phyloP scores from a whole-genome alignment of 2,113 vertebrate genomes.

The Sinocyclocheilus rhinocerous region DNA sequence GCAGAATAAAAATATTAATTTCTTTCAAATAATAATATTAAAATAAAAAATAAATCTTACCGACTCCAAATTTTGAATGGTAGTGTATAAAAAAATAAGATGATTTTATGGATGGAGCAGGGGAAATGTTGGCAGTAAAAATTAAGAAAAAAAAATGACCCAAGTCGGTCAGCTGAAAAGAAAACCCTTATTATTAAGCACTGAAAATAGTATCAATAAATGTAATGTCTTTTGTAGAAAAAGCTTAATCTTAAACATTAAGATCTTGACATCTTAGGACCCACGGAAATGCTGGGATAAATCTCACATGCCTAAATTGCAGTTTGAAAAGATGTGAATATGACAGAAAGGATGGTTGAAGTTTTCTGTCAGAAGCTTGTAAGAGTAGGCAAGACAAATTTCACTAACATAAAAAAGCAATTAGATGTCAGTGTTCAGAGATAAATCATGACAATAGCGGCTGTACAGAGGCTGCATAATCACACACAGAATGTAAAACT shows the following conservation, averaged over 20 bases:
- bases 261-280: background rate
- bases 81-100: background rate
- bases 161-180: background rate
- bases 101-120: background rate
- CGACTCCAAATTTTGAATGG: background rate
- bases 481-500: constrained; percentile 8
- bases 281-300: background rate
- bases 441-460: constrained; percentile 37
- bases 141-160: background rate
- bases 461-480: constrained; percentile 11
- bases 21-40: background rate
- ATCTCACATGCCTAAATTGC: constrained; percentile 26
- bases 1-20: background rate
- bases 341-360: background rate
- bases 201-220: background rate
- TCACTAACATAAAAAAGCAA: constrained; percentile 28
- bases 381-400: constrained; percentile 18
- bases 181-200: background rate
- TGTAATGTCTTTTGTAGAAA: background rate
- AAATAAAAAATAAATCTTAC: background rate
- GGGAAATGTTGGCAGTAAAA: background rate
- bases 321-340: constrained; percentile 31
- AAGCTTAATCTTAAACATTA: background rate
- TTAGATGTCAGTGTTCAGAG: constrained; percentile 16
- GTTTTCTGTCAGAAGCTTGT: constrained; percentile 12